Evolutionary conservation across 1,140 invertebrate species (phyloP), one percentile per base, ranked within the genome.

Genomic region (Polyergus mexicanus): DNA sequence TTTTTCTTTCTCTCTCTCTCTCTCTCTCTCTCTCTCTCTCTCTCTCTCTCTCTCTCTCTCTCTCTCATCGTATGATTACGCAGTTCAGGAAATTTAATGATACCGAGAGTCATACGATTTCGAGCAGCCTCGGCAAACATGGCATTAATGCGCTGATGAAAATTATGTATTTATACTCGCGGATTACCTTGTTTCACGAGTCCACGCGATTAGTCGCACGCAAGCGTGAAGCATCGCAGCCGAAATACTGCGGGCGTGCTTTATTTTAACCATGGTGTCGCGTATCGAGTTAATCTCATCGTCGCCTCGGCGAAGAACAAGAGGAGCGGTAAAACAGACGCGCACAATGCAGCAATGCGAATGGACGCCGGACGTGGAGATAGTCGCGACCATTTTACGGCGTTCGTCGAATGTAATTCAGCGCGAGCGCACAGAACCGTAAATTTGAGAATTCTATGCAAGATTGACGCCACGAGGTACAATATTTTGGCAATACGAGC

Each of bases 211-310:
- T 89, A 84, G 68, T 74, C 78, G 65, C 66, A 25, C 62, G 60
- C 56, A 58, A 83, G 75, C 68, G 77, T 41, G 47, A 44, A 35
- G 41, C n/a, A 71, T 22, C 38, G 7, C 56, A 47, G 35, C 62
- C 75, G 47, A 86, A 84, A 38, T 54, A 56, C 13, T 38, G 72
- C n/a, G 32, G 8, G 22, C 19, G 13, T 69, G 56, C 47, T 85
- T 89, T 75, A 83, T 86, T 89, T 78, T 28, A 71, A 56, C 44
- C 13, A 5, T 44, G 47, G 19, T 47, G 63, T 47, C 72, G 76
- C 41, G 63, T 85, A 80, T 89, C 76, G 69, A 60, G 47, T 74
- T 89, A 90, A 90, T 89, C 69, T 85, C 69, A 38, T 81, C 41
- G 41, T 8, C 16, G 35, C 41, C 25, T 35, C 7, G 16, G 32